Percentiles rank a stretch among this genome's conserved stretches.
These are phyloP conservation scores for Maniola jurtina DNA, from an alignment of 1,140 invertebrate species.

Conservation along the genomic window DNA sequence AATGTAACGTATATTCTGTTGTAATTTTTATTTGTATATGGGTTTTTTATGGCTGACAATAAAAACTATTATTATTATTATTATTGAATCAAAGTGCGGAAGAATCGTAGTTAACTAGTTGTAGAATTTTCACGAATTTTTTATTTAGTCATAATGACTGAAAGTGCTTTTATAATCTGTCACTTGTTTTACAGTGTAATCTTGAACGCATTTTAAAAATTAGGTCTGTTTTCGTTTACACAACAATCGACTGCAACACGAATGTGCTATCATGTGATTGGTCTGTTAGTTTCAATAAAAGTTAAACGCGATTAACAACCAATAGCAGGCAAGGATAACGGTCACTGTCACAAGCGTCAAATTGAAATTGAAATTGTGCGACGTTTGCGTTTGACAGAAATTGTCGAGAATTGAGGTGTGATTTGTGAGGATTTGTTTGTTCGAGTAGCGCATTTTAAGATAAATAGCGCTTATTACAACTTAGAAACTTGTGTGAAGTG, in stretches of 20 bases:
- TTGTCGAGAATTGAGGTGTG: not conserved
- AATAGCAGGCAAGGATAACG: not conserved
- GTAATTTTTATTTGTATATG: no score
- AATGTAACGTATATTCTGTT: no score
- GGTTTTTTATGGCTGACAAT: no score
- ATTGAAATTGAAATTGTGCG: not conserved
- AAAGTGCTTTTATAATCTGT: no score
- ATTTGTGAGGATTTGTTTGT: not conserved
- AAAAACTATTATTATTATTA: no score
- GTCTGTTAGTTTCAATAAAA: not conserved
- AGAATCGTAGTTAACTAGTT: no score
- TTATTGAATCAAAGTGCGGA: no score
- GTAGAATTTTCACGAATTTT: no score
- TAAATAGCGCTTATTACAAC: not conserved
- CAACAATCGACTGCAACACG: not conserved
- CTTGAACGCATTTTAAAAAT: not conserved
- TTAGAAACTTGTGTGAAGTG: not conserved
- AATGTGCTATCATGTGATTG: not conserved
- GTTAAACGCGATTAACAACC: not conserved
- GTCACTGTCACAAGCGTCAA: conserved; percentile 6
- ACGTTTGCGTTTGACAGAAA: not conserved
- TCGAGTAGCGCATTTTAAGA: not conserved
- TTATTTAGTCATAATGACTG: no score
- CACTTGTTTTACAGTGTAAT: not conserved
- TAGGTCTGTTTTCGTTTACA: not conserved